Conservation (phyloP, 2,888 invertebrate species). For the Nomada flava region DNA sequence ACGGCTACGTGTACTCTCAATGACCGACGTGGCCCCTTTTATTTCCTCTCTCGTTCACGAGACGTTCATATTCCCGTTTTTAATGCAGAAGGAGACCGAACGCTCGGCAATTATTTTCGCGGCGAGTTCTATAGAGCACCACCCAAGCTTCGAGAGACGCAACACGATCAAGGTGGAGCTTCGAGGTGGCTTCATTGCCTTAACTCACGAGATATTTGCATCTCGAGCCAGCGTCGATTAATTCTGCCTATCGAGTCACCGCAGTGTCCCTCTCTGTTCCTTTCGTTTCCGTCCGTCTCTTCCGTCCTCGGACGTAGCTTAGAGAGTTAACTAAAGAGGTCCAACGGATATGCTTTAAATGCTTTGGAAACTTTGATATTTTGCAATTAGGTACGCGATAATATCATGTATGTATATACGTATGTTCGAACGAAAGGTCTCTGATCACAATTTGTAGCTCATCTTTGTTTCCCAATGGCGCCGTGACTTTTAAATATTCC, state of each 20-base stretch:
- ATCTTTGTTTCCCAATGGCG: background rate
- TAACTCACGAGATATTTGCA: conserved; percentile 74
- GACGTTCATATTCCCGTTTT: background rate
- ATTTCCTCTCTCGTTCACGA: background rate
- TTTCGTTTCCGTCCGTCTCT: too few relatives aligned
- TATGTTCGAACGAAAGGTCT: background rate
- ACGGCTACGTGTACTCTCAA: conserved; percentile 42
- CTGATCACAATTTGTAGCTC: background rate
- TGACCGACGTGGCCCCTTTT: conserved; percentile 18
- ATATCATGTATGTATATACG: too few relatives aligned
- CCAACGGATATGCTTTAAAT: too few relatives aligned
- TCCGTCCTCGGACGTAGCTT: background rate
- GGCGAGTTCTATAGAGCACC: conserved; percentile 62
- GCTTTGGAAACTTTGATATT: background rate
- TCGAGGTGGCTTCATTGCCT: conserved; percentile 65
- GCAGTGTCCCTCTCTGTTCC: background rate
- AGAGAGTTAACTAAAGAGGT: background rate
- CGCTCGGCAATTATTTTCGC: conserved; percentile 68
- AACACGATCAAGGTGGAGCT: conserved; percentile 70
- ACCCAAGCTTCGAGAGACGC: conserved; percentile 56
- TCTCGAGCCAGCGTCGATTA: conserved; percentile 51
- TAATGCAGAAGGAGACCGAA: conserved; percentile 14
- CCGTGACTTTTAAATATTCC: background rate
- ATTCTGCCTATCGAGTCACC: conserved; percentile 54
- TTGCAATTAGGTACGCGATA: too few relatives aligned